A percentile compares a stretch with the other conserved stretches of the same genome.
Conservation (phyloP, 2,113 vertebrate genomes). For the Australoheros scitulus region DNA sequence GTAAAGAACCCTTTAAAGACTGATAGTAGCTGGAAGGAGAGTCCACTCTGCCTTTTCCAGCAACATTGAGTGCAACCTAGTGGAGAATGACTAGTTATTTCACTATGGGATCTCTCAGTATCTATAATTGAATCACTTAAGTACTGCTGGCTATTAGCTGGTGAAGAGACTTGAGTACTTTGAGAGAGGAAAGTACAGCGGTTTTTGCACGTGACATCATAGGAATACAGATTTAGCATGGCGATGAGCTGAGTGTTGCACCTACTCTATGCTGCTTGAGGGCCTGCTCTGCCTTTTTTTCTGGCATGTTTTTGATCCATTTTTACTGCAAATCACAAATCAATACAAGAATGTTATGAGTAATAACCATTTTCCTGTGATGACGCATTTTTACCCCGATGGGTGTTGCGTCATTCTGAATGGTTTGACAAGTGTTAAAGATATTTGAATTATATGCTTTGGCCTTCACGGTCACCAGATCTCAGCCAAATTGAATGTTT, state of each 20-base stretch:
- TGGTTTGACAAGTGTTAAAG: background rate
- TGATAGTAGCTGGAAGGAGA: conserved; percentile 6
- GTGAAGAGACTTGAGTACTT: conserved; percentile 36
- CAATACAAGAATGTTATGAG: background rate
- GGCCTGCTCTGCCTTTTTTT: background rate
- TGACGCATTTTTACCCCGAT: background rate
- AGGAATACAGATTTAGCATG: conserved; percentile 44
- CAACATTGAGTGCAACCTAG: conserved; percentile 39
- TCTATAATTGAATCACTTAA: conserved; percentile 78
- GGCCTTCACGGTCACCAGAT: background rate
- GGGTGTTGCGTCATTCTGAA: background rate
- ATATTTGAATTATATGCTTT: background rate
- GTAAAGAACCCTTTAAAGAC: conserved; percentile 11
- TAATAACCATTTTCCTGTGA: background rate
- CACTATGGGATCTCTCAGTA: conserved; percentile 59
- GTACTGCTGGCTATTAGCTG: conserved; percentile 61
- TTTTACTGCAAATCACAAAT: background rate
- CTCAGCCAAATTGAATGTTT: background rate
- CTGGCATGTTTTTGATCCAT: background rate
- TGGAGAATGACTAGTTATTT: conserved; percentile 63
- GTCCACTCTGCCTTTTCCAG: conserved; percentile 24
- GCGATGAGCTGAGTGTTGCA: background rate
- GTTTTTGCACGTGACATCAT: conserved; percentile 25
- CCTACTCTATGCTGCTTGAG: background rate
- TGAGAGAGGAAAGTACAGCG: conserved; percentile 32